Conservation (phyloP, 2,113 vertebrate species). For the Lontra canadensis region DNA sequence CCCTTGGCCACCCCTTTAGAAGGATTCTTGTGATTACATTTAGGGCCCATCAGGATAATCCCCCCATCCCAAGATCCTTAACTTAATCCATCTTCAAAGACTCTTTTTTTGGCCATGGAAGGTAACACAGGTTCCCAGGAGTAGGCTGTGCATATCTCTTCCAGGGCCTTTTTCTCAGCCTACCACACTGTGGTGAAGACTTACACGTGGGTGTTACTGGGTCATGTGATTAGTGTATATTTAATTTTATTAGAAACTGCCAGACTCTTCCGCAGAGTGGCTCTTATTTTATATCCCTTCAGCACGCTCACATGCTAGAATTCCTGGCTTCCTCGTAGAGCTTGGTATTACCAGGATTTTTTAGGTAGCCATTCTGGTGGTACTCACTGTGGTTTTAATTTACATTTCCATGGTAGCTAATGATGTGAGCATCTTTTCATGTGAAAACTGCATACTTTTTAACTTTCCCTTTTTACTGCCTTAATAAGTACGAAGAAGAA, state of each 20-base stretch:
- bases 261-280: background rate
- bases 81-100: background rate
- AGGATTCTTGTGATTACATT: background rate
- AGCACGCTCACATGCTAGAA: background rate
- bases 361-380: background rate
- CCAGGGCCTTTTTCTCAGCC: background rate
- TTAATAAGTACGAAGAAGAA: background rate
- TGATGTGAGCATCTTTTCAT: background rate
- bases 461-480: background rate
- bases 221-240: background rate
- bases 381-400: background rate
- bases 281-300: background rate
- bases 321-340: background rate
- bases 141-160: background rate
- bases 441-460: background rate
- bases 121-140: background rate
- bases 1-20: background rate
- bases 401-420: background rate
- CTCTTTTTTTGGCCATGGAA: background rate
- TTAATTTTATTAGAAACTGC: background rate
- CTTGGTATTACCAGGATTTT: background rate
- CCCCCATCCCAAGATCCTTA: background rate
- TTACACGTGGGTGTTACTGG: background rate
- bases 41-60: background rate
- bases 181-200: background rate